Base-by-base conservation (phyloP, 2,797 vertebrate genomes). In the Chelon auratus region DNA sequence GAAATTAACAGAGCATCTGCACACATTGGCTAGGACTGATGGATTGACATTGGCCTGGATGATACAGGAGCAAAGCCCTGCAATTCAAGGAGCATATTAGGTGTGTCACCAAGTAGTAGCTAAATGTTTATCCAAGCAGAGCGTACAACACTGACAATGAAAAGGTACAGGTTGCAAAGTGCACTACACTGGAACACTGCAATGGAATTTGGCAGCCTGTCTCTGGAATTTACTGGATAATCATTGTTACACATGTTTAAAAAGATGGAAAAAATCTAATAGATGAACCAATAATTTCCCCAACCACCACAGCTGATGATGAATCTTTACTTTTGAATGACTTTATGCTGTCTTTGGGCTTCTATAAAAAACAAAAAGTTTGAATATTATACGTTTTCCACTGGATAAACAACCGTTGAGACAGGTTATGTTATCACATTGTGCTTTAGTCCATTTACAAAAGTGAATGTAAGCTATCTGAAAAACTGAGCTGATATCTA, bases 141-240 rank as follows among this genome's bases (percentile, higher is more conserved):
- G 52, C 57, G 45, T 59, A 72, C 62, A 68, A 39, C 59, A 22
- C 55, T 10, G 7, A 72, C 73, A 73, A 78, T 68, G 70, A 78
- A 60, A 74, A 69, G 36, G 78, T 74, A 75, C 83, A 89, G 86
- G 85, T 90, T 82, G 79, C 67, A 77, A 77, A 75, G 64, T 56
- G 67, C n/a, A 52, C 66, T 37, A 61, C 65, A 79, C 30, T 54
- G 78, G 33, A 57, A 70, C 69, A 68, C 83, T 59, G 1, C 40
- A 60, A 56, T 75, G 50, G 50, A 64, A 40, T 76, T 86, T 80
- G 77, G 51, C 48, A 48, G 37, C 39, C 22, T 55, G 58, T 62
- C 74, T 76, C 57, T 81, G 51, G 50, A 75, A 72, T 66, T 75
- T 81, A 60, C 72, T 53, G 50, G 18, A 26, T 55, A 18, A 58